These are phyloP conservation scores for Seriola quinqueradiata DNA, from an alignment of 2,113 vertebrate species.

Conservation along the genomic window DNA sequence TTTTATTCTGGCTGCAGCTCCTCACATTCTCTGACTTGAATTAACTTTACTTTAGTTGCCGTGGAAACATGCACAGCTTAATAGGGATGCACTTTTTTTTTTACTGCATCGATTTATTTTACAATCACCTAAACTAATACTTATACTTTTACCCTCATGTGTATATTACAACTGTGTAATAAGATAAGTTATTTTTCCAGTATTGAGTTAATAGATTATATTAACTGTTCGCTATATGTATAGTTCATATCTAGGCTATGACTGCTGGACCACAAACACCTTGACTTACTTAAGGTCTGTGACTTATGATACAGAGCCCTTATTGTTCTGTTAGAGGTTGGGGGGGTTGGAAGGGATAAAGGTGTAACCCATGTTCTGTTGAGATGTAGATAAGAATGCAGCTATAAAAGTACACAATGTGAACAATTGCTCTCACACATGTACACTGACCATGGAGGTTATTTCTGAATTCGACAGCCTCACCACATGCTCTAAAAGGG, in stretches of 20 bases:
- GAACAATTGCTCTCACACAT: conserved; percentile 82
- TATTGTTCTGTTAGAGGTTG: conserved; percentile 58
- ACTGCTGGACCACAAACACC: conserved; percentile 7
- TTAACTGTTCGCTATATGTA: neutral
- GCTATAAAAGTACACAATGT: conserved; percentile 78
- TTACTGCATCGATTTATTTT: neutral
- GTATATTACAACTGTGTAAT: neutral
- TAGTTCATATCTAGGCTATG: neutral
- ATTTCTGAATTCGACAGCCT: conserved; percentile 84
- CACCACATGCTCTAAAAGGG: conserved; percentile 82
- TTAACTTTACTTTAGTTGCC: conserved; percentile 50
- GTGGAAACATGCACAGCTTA: conserved; percentile 48
- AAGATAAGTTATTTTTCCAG: neutral
- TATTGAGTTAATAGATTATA: neutral
- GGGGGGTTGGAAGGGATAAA: conserved; percentile 60
- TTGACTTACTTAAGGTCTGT: conserved; percentile 38
- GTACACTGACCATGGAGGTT: conserved; percentile 80
- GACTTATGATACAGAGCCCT: conserved; percentile 37
- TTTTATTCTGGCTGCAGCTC: conserved; percentile 42
- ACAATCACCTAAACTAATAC: neutral
- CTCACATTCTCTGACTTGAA: conserved; percentile 43
- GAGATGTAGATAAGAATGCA: conserved; percentile 78
- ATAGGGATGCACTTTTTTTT: neutral
- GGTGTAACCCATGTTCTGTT: conserved; percentile 72
- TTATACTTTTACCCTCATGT: neutral